Conservation (phyloP, 64 coral and sea anemone species). For the Porites australiensis region DNA sequence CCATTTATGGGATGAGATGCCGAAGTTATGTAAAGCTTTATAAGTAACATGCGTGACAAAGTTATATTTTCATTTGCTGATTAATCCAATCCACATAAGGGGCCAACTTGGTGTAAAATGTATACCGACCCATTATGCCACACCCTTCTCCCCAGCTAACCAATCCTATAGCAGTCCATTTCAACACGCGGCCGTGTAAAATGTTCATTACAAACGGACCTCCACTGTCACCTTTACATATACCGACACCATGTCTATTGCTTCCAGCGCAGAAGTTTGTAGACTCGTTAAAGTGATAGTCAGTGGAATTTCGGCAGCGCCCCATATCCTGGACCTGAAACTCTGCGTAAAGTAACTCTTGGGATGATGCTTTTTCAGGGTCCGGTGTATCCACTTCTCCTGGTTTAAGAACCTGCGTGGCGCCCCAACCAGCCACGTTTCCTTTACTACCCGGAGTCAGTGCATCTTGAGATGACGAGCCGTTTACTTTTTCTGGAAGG, state of each 20-base stretch:
- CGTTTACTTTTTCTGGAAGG: conserved; percentile 24
- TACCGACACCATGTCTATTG: conserved; percentile 18
- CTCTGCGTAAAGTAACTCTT: not conserved
- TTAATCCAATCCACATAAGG: conserved; percentile 45
- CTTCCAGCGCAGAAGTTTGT: conserved; percentile 61
- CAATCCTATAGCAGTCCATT: conserved; percentile 42
- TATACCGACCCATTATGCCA: conserved; percentile 32
- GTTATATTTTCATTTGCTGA: not conserved
- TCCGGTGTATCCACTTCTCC: not conserved
- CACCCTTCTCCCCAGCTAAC: conserved; percentile 59
- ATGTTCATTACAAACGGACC: conserved; percentile 56
- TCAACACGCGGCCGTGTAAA: not conserved
- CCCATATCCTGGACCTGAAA: conserved; percentile 25
- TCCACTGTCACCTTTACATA: conserved; percentile 62
- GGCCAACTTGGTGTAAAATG: conserved; percentile 45
- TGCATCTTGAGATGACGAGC: not conserved
- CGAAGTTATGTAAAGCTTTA: too few relatives aligned
- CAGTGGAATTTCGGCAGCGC: conserved; percentile 11
- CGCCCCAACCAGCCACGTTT: conserved; percentile 76
- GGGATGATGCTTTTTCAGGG: not conserved
- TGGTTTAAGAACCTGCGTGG: conserved; percentile 12
- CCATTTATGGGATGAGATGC: too few relatives aligned
- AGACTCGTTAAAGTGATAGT: conserved; percentile 48
- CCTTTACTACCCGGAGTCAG: conserved; percentile 50
- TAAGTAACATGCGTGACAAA: too few relatives aligned